These are phyloP conservation scores for Micropoecilia bifurca DNA, from an alignment of 2,797 vertebrate species.

Conservation along the genomic window DNA sequence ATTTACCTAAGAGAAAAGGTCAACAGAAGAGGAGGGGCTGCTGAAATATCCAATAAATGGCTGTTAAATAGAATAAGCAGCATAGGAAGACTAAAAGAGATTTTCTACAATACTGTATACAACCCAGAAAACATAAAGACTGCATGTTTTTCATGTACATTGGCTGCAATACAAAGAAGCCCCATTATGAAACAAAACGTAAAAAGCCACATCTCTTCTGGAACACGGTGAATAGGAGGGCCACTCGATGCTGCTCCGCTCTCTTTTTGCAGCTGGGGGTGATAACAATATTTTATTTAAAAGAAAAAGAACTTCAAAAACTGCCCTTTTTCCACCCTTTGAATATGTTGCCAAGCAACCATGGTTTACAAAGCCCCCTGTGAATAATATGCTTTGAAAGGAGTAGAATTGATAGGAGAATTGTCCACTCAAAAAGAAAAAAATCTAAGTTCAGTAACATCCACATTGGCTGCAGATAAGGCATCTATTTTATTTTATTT, in stretches of 20 bases:
- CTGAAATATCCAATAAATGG: background rate
- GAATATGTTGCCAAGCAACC: conserved; percentile 46
- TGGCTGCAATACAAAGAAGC: background rate
- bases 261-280: conserved; percentile 20
- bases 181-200: conserved; percentile 6
- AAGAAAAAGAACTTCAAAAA: conserved; percentile 36
- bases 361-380: conserved; percentile 20
- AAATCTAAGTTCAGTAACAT: background rate
- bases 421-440: background rate
- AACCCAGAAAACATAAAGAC: conserved; percentile 35
- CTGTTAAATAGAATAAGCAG: background rate
- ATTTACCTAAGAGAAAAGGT: background rate
- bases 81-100: background rate
- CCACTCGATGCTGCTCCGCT: conserved; percentile 17
- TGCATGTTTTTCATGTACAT: background rate
- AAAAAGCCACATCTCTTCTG: conserved; percentile 4
- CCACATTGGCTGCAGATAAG: background rate
- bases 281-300: conserved; percentile 29
- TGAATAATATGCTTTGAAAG: conserved; percentile 28
- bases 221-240: conserved; percentile 13
- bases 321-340: background rate
- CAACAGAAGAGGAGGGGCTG: background rate
- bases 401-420: conserved; percentile 2
- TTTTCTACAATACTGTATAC: conserved; percentile 4
- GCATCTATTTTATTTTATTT: background rate